A percentile compares a stretch with the other conserved stretches of the same genome.
phyloP scores from a whole-genome alignment of 1,140 invertebrate genomes.

The Drosophila santomea region DNA sequence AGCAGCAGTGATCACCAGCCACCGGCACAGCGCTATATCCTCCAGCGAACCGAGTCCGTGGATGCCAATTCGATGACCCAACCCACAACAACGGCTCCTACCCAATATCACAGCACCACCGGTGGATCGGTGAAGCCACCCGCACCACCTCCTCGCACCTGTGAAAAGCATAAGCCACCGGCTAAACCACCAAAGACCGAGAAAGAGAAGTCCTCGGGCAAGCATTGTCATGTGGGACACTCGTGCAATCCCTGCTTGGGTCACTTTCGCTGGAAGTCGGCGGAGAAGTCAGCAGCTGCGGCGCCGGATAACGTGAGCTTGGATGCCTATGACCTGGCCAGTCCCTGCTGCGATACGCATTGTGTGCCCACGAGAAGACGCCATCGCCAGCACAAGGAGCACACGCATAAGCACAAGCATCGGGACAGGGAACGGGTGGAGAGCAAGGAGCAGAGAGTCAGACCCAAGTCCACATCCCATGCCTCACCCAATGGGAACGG shows the following conservation, averaged over 20 bases:
- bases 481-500: constrained; percentile 65
- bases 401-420: constrained; percentile 86
- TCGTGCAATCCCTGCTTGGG: constrained; percentile 91
- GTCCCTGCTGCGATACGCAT: constrained; percentile 92
- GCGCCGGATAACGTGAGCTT: constrained; percentile 89
- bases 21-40: constrained; percentile 49
- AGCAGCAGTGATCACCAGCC: constrained; percentile 86
- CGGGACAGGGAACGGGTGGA: constrained; percentile 74
- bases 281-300: constrained; percentile 53
- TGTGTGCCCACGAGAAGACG: constrained; percentile 91
- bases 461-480: constrained; percentile 85
- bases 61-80: constrained; percentile 66
- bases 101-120: constrained; percentile 58
- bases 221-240: constrained; percentile 86
- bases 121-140: constrained; percentile 57
- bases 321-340: constrained; percentile 93
- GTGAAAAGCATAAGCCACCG: constrained; percentile 80
- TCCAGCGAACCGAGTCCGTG: constrained; percentile 66
- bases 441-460: constrained; percentile 69
- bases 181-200: constrained; percentile 61
- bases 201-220: constrained; percentile 58
- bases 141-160: constrained; percentile 76
- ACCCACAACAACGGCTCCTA: constrained; percentile 66
- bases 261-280: constrained; percentile 79
- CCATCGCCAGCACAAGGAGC: constrained; percentile 87